Evolutionary conservation across 2,113 vertebrate species (phyloP).

Genomic region (Bos javanicus): DNA sequence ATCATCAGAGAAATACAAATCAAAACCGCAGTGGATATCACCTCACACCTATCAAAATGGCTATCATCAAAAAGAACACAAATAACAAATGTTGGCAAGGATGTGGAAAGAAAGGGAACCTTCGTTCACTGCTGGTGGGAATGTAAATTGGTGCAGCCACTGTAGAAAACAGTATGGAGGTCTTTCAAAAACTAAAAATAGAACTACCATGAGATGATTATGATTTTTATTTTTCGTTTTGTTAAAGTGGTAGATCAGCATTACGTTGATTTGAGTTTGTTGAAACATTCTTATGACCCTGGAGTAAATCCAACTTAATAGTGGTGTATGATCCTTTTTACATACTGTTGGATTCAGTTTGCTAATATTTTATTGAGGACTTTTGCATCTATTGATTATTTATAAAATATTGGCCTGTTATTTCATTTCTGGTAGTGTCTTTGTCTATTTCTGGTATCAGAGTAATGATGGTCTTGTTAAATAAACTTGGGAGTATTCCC

Average conservation of each 20-base stretch:
- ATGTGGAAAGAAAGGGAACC: background rate
- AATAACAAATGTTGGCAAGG: background rate
- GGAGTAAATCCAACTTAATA: background rate
- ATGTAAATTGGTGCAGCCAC: background rate
- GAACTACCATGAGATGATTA: background rate
- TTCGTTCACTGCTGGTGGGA: background rate
- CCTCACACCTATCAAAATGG: background rate
- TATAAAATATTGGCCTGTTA: background rate
- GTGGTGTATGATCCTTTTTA: background rate
- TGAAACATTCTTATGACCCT: background rate
- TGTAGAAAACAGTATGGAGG: background rate
- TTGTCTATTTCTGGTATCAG: background rate
- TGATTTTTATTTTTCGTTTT: background rate
- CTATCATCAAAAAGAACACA: background rate
- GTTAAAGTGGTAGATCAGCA: background rate
- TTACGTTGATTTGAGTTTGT: background rate
- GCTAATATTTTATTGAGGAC: background rate
- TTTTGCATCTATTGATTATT: background rate
- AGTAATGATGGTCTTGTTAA: background rate
- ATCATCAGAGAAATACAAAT: background rate
- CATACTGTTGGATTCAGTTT: background rate
- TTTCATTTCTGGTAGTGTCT: background rate
- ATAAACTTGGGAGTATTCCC: background rate
- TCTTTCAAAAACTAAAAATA: background rate
- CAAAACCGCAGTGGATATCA: background rate